A percentile compares a stretch with the other conserved stretches of the same genome.
Conservation (phyloP, 1,140 invertebrate species). For the Contarinia nasturtii region DNA sequence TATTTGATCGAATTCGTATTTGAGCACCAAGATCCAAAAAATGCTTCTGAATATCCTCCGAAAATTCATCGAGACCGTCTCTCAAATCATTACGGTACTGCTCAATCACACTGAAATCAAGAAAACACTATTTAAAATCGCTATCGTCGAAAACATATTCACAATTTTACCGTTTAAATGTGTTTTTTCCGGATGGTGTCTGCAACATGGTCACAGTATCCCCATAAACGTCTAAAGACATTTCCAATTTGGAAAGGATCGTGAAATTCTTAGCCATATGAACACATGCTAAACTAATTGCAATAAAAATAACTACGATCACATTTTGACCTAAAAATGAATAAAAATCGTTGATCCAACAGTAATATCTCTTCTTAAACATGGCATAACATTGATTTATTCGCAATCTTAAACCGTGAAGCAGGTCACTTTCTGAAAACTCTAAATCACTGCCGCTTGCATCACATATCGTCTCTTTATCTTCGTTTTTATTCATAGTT, state of each 20-base stretch:
- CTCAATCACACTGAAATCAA: no score
- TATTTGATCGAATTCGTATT: constrained; percentile 13
- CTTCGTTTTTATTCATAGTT: not conserved
- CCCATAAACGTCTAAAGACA: not conserved
- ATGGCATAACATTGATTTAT: constrained; percentile 34
- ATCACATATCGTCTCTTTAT: not conserved
- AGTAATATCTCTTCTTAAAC: constrained; percentile 32
- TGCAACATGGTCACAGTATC: not conserved
- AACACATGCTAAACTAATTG: not conserved
- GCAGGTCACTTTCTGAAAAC: not conserved
- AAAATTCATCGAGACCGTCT: no score
- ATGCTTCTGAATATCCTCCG: constrained; percentile 1
- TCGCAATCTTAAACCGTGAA: constrained; percentile 20
- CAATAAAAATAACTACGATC: not conserved
- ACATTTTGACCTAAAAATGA: not conserved
- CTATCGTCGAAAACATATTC: not conserved
- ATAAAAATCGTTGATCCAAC: constrained; percentile 9
- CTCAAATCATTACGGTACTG: no score
- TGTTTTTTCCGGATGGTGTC: not conserved
- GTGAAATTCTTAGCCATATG: not conserved
- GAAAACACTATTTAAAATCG: no score
- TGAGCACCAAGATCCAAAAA: constrained; percentile 11
- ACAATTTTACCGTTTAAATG: not conserved
- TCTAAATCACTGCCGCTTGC: no score
- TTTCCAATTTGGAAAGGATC: not conserved